These are phyloP conservation scores for Thalpophila matura DNA, from an alignment of 2,888 invertebrate species.

Conservation along the genomic window DNA sequence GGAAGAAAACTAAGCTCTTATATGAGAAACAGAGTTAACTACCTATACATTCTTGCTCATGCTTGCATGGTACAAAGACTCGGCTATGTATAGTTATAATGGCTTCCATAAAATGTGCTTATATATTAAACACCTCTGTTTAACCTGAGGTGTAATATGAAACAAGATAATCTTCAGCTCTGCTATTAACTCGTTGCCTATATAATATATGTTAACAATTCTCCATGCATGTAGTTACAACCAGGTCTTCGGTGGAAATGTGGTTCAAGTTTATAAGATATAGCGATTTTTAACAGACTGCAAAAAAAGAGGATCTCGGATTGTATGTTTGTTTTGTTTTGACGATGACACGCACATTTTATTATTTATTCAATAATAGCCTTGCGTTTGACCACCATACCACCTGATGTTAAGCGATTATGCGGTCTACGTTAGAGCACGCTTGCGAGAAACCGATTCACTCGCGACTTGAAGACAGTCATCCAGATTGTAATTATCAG, in stretches of 20 bases:
- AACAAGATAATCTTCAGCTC: conserved; percentile 41
- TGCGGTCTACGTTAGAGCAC: no score
- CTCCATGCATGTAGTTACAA: conserved; percentile 58
- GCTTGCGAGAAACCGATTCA: no score
- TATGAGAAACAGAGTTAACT: no score
- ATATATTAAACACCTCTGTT: conserved; percentile 30
- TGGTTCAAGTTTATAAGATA: conserved; percentile 34
- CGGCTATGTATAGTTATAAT: background rate
- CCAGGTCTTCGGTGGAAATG: conserved; percentile 54
- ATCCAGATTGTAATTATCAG: no score
- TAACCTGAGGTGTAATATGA: conserved; percentile 26
- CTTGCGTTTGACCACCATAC: no score
- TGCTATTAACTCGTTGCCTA: conserved; percentile 43
- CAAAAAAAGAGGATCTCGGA: no score
- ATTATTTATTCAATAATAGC: no score
- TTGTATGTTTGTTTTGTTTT: no score
- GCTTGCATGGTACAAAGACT: background rate
- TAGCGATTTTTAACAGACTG: conserved; percentile 41
- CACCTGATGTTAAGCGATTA: no score
- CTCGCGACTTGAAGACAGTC: no score
- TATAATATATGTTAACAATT: conserved; percentile 50
- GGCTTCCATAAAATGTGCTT: background rate
- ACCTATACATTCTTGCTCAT: background rate
- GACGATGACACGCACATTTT: no score
- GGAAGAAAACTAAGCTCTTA: no score